Conservation (phyloP, 2,888 invertebrate species). For the Amphimallon solstitiale region DNA sequence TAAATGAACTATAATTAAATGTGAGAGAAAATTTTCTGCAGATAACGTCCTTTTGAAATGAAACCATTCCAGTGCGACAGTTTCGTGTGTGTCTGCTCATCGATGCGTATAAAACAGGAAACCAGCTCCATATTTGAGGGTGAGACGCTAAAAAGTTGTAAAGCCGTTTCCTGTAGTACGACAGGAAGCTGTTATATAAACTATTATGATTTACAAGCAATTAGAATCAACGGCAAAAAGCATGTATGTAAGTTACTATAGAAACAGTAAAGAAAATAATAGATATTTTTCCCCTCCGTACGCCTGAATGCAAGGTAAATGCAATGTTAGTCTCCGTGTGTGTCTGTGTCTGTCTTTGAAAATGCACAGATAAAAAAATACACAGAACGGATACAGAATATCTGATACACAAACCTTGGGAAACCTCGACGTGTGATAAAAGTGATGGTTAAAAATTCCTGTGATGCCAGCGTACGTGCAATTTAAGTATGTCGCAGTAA, state of each 20-base stretch:
- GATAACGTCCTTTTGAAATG: constrained; percentile 1
- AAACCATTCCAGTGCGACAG: constrained; percentile 7
- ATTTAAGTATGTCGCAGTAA: background rate
- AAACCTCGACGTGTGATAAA: constrained; percentile 9
- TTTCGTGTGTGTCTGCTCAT: constrained; percentile 4
- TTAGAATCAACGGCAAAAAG: constrained; percentile 10
- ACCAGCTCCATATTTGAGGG: constrained; percentile 23
- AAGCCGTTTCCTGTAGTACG: constrained; percentile 16
- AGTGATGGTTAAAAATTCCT: constrained; percentile 7
- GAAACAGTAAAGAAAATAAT: background rate
- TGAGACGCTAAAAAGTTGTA: constrained; percentile 20
- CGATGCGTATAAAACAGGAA: constrained; percentile 27
- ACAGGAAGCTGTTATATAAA: constrained; percentile 27
- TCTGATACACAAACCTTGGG: background rate
- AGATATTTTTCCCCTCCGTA: background rate
- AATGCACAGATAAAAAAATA: constrained; percentile 3
- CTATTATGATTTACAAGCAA: constrained; percentile 25
- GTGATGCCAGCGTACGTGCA: background rate
- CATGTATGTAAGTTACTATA: too few relatives aligned
- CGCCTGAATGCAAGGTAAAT: background rate
- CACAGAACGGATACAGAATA: constrained; percentile 8
- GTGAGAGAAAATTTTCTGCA: background rate
- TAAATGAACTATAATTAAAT: background rate
- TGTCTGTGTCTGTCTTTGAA: background rate
- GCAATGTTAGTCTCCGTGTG: background rate